A percentile compares a stretch with the other conserved stretches of the same genome.
phyloP scores from a whole-genome alignment of 2,113 vertebrate genomes.

The Lophotis ruficrista region DNA sequence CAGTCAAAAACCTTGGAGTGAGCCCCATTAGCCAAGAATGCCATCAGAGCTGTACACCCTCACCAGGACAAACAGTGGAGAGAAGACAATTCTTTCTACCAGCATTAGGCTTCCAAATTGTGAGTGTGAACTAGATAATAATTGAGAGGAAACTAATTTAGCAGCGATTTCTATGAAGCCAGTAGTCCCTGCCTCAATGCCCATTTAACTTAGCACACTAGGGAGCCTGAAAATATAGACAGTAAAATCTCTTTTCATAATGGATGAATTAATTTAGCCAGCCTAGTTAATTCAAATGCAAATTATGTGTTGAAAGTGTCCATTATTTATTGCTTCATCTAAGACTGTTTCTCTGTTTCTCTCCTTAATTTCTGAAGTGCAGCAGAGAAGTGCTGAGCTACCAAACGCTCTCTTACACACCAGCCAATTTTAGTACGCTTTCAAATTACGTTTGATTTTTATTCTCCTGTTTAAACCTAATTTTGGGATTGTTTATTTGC shows the following conservation, averaged over 20 bases:
- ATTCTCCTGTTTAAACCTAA: constrained; percentile 6
- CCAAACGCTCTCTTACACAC: background rate
- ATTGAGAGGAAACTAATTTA: constrained; percentile 15
- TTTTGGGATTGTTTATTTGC: constrained; percentile 27
- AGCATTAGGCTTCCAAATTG: background rate
- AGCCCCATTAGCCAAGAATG: background rate
- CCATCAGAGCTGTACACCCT: background rate
- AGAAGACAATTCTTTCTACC: background rate
- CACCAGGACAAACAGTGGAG: background rate
- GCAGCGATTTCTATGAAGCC: background rate
- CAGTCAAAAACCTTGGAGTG: background rate
- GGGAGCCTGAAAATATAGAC: constrained; percentile 44
- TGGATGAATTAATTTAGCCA: constrained; percentile 61
- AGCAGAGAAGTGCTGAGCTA: constrained; percentile 24
- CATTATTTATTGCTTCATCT: constrained; percentile 65
- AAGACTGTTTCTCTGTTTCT: constrained; percentile 33
- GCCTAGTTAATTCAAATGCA: constrained; percentile 63
- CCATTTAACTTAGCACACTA: constrained; percentile 30
- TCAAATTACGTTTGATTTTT: background rate
- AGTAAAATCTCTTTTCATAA: constrained; percentile 57
- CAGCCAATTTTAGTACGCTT: background rate
- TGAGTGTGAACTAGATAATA: background rate
- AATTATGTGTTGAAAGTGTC: constrained; percentile 58
- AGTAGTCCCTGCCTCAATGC: background rate
- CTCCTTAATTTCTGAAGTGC: constrained; percentile 29